Evolutionary conservation across 2,797 vertebrate species (phyloP).

Genomic region (Podargus strigoides): DNA sequence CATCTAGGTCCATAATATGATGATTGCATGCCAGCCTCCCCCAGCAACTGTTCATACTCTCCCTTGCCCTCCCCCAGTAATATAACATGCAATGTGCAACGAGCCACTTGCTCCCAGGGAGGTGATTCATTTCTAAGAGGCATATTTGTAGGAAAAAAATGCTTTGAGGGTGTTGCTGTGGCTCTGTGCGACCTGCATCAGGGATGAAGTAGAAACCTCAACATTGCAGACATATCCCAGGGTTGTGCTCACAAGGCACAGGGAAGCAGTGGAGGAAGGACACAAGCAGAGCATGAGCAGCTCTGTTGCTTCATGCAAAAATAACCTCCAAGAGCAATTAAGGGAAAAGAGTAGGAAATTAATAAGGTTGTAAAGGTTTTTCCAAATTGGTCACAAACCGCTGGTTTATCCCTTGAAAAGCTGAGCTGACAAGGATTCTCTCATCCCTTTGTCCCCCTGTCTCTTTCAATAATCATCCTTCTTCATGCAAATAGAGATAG

Average conservation of each 20-base stretch:
- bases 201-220: background rate
- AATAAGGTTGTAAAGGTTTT: slow-evolving; percentile 23
- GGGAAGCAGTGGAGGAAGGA: background rate
- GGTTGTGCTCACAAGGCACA: background rate
- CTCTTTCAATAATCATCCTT: slow-evolving; percentile 44
- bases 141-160: background rate
- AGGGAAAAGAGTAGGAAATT: background rate
- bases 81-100: accelerated
- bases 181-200: slow-evolving; percentile 21
- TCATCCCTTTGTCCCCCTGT: slow-evolving; percentile 43
- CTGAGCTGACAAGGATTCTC: slow-evolving; percentile 17
- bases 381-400: slow-evolving; percentile 8
- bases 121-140: background rate
- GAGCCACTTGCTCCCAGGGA: background rate
- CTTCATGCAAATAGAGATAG: slow-evolving; percentile 64
- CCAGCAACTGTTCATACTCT: background rate
- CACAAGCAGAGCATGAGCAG: background rate
- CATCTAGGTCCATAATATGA: background rate
- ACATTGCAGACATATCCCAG: background rate
- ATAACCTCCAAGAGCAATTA: slow-evolving; percentile 30
- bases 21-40: background rate
- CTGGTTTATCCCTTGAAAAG: slow-evolving; percentile 16
- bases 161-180: background rate
- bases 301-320: slow-evolving; percentile 6
- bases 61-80: background rate